phyloP scores from a whole-genome alignment of 2,797 vertebrate species.

The Muscicapa striata region DNA sequence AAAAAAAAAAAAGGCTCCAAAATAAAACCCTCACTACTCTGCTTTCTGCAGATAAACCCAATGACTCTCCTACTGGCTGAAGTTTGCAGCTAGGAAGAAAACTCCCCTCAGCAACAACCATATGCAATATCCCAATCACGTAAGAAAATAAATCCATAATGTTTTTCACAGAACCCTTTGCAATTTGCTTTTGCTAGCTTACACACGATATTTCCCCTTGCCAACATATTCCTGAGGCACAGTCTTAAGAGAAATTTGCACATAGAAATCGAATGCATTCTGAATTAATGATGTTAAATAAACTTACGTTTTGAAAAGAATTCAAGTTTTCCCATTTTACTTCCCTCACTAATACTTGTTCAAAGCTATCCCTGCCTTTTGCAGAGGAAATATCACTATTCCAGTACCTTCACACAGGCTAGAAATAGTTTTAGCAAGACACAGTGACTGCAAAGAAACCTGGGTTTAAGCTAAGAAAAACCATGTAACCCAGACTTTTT shows the following conservation, averaged over 20 bases:
- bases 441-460: not conserved
- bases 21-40: not conserved
- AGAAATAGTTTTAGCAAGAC: not conserved
- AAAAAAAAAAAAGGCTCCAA: not conserved
- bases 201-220: not conserved
- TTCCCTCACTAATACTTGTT: not conserved
- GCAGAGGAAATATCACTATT: not conserved
- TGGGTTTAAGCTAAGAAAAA: not conserved
- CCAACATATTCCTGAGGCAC: not conserved
- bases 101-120: conserved; percentile 3
- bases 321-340: not conserved
- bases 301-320: not conserved
- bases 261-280: not conserved
- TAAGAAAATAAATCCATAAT: not conserved
- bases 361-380: not conserved
- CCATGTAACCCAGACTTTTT: not conserved
- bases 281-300: not conserved
- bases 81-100: not conserved
- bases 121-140: not conserved
- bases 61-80: not conserved
- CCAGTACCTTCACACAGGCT: not conserved
- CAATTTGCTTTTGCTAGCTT: not conserved
- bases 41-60: conserved; percentile 15
- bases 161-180: not conserved
- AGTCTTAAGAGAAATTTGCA: not conserved